Percentiles rank a stretch among this genome's conserved stretches.
phyloP scores from a whole-genome alignment of 2,113 vertebrate species.

The Rhinichthys klamathensis region DNA sequence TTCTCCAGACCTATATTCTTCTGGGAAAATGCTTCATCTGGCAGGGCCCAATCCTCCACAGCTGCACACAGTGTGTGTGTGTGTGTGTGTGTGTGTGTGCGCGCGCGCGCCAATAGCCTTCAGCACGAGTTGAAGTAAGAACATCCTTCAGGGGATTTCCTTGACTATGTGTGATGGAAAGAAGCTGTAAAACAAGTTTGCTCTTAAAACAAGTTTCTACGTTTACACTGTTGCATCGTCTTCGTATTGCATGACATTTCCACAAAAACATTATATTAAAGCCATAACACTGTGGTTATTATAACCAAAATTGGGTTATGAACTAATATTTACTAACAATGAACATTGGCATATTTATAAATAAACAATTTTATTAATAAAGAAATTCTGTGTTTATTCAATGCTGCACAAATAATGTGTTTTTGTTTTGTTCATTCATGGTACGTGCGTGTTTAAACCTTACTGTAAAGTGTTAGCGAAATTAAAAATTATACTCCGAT shows the following conservation, averaged over 20 bases:
- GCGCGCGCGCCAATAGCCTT: constrained; percentile 38
- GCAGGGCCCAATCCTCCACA: constrained; percentile 44
- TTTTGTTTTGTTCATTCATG: too few species aligned
- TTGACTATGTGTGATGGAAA: constrained; percentile 54
- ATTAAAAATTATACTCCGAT: neutral
- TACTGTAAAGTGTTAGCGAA: neutral
- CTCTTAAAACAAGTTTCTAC: constrained; percentile 38
- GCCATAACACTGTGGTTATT: neutral
- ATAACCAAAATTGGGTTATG: neutral
- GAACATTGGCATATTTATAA: neutral
- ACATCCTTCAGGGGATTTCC: constrained; percentile 60
- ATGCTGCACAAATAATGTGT: too few species aligned
- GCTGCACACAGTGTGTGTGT: constrained; percentile 42
- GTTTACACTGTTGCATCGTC: neutral
- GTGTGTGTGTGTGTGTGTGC: constrained; percentile 15
- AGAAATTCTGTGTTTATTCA: neutral
- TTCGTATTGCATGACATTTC: neutral
- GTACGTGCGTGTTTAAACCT: neutral
- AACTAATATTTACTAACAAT: neutral
- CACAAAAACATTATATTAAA: neutral
- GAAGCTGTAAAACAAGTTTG: constrained; percentile 47
- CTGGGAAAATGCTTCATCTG: constrained; percentile 59
- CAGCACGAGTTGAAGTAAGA: constrained; percentile 38
- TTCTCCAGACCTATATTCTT: constrained; percentile 43
- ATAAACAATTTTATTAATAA: neutral